Evolutionary conservation across 2,113 vertebrate genomes (phyloP), one percentile per base, ranked within the genome.

Genomic region (Proterorhinus semilunaris): DNA sequence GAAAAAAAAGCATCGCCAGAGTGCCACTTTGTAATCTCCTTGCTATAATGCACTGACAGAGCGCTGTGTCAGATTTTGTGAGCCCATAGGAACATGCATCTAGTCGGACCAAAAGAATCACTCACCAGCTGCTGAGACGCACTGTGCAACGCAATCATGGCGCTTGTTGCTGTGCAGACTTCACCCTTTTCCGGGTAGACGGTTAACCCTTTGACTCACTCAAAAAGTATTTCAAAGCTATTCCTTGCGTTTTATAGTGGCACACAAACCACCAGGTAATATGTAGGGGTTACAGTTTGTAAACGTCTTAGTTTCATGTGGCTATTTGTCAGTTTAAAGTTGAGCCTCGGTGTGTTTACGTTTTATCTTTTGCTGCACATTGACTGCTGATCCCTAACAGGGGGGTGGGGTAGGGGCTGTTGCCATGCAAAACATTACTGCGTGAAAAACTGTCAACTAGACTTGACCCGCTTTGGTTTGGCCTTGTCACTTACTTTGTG

Each of bases 141-240:
- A 76, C 81, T 52, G 74, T 74, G 90, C 90, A 82, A 91, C 90
- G 91, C 90, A 93, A 91, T 91, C 85, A 87, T 90, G 90, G 90
- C 88, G 90, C 90, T 92, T 93, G 92, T 94, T 94, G 92, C 92
- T 89, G 92, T 92, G 92, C 92, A 94, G 93, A 93, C 91, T 93
- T 92, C 76, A 76, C 86, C 83, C 67, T 88, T 61, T 90, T 90
- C 88, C 86, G 88, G 89, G 71, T 81, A 45, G 48, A 27, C 58
- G 59, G 65, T 93, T 92, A 92, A 94, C 93, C 58, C 9, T 81
- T 91, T 91, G 77, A 49, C 65, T 11, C 57, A 61, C 72, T 65
- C 6, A 4, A 8, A 11, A 46, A 52, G 47, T 7, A 12, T 6
- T 8, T 12, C 2, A 0, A 70, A 46, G 11, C 0, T 0, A 16